Evolutionary conservation across 2,113 vertebrate species (phyloP).

Genomic region (Tyrannus savana): DNA sequence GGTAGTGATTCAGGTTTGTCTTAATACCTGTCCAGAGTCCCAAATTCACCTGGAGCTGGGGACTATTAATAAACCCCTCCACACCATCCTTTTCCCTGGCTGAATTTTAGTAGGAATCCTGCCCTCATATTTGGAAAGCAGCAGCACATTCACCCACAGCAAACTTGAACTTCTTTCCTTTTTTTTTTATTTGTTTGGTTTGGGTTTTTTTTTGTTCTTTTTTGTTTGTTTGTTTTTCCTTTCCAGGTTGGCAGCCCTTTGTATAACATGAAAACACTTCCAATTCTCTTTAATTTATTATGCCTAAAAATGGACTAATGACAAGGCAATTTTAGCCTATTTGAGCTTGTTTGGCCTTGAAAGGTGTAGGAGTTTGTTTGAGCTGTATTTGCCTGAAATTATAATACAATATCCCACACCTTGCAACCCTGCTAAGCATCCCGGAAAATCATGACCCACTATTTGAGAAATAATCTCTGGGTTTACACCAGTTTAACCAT

Average conservation of each 20-base stretch:
- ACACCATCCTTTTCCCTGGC: too few species aligned
- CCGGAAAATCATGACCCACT: background rate
- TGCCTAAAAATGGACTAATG: background rate
- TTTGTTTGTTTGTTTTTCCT: rapidly evolving
- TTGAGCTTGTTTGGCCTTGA: background rate
- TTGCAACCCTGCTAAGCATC: background rate
- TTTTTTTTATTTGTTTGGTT: too few species aligned
- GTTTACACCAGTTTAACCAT: background rate
- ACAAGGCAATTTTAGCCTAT: background rate
- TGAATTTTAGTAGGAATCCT: background rate
- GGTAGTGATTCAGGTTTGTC: background rate
- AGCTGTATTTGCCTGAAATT: background rate
- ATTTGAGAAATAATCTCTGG: rapidly evolving
- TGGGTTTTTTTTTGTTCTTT: too few species aligned
- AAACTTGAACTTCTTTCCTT: background rate
- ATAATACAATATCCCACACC: background rate
- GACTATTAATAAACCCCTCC: background rate
- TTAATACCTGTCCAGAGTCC: too few species aligned
- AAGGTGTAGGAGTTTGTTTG: background rate
- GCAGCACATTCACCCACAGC: background rate
- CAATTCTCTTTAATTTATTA: background rate
- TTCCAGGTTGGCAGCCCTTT: background rate
- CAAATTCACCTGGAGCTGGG: background rate
- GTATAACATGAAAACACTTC: background rate
- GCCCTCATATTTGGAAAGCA: rapidly evolving